Evolutionary conservation across 37 sponge, comb jelly and placozoan genomes (phyloP), one percentile per base, ranked within the genome.

Genomic region (Chondrilla cf. caribensis): DNA sequence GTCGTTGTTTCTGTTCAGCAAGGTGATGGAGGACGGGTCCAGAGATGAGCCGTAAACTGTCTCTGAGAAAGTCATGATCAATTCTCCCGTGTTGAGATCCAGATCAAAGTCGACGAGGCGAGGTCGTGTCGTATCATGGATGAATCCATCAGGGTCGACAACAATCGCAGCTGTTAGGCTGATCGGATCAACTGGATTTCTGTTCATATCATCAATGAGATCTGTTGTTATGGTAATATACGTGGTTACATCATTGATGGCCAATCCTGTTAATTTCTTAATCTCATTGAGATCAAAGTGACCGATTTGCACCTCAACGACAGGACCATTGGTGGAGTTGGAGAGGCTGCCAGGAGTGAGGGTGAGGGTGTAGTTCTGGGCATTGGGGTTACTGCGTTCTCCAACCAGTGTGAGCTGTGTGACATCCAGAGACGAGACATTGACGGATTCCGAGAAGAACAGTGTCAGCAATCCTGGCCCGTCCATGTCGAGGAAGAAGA

Each of bases 391-490:
- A 19, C 54, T 72, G 24, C 80, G 71, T 0, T 2, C 64, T 54
- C 83, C 72, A 0, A 84, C 83, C 31, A 96, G 72, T 57, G 91
- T 90, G 18, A 96, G 84, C 44, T 88, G 79, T 1, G 84, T 86
- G 18, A 90, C 84, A 66, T 88, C 70, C 22, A 96, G 60, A 2
- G 93, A 81, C 55, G 60, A 65, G 33, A 86, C 85, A 62, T 87
- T 78, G 7, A 96, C 96, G 0, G 96, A 87, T 60, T 96, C 96
- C 1, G 84, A 84, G 71, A 96, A 96, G 65, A 35, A 75, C 8
- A 96, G 89, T 58, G 86, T 89, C n/a, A 96, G 70, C 58, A 70
- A 42, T 40, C 86, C 96, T 36, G 58, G 44, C 18, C 87, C 89
- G 60, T 92, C 86, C 88, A 92, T 87, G 58, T 92, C 89, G 0